Evolutionary conservation across 1,140 invertebrate genomes (phyloP).

Genomic region (Arctopsyche grandis): DNA sequence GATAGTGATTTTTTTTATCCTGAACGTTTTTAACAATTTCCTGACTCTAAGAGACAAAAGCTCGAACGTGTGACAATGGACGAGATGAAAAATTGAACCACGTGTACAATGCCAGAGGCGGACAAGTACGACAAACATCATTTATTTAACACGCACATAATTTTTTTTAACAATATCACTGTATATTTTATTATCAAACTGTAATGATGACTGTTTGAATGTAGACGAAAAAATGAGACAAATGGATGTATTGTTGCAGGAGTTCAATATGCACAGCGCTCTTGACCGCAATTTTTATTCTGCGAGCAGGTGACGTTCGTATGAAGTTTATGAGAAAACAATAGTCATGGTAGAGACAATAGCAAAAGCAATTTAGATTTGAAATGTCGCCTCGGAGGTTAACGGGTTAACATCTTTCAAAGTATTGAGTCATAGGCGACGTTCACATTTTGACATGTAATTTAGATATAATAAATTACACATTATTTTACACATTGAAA

Average conservation of each 20-base stretch:
- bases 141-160: background rate
- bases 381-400: background rate
- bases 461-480: background rate
- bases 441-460: background rate
- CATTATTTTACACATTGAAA: background rate
- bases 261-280: background rate
- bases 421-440: background rate
- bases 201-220: background rate
- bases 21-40: background rate
- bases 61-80: background rate
- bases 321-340: background rate
- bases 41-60: background rate
- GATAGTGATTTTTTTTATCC: background rate
- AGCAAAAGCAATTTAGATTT: background rate
- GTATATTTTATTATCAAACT: background rate
- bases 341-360: background rate
- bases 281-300: conserved; percentile 12
- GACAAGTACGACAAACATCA: conserved; percentile 12
- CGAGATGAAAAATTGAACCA: conserved; percentile 6
- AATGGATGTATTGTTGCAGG: background rate
- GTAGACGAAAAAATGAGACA: background rate
- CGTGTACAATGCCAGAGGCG: background rate
- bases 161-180: background rate
- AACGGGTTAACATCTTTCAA: background rate
- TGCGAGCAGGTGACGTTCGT: background rate